phyloP scores from a whole-genome alignment of 1,140 invertebrate species.

The Holotrichia oblita region DNA sequence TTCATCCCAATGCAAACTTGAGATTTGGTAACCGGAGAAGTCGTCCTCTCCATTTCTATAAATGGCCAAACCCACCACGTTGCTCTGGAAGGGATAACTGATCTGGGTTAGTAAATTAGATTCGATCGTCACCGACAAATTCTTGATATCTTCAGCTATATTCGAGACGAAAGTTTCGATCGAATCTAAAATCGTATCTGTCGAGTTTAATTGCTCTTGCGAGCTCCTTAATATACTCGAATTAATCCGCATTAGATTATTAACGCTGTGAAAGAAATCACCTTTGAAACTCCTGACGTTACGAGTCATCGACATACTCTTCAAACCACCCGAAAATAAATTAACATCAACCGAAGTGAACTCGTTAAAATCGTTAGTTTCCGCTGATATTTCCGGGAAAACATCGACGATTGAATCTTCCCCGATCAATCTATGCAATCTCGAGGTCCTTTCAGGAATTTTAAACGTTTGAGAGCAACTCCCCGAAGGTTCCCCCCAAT shows the following conservation, averaged over 20 bases:
- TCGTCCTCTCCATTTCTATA: neutral
- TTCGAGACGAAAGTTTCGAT: conserved; percentile 13
- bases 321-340: conserved; percentile 16
- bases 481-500: neutral
- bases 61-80: conserved; percentile 5
- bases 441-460: neutral
- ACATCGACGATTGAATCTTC: neutral
- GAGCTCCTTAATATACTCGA: neutral
- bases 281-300: neutral
- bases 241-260: neutral
- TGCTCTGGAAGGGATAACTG: neutral
- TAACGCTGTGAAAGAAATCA: neutral
- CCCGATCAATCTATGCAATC: neutral
- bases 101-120: conserved; percentile 7
- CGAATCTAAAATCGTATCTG: conserved; percentile 37
- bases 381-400: neutral
- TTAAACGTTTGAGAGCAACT: neutral
- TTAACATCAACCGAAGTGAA: neutral
- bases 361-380: neutral
- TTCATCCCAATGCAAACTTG: neutral
- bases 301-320: neutral
- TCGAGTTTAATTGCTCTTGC: conserved; percentile 16
- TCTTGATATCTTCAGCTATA: neutral
- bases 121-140: neutral
- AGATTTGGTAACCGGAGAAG: neutral